Percentiles rank a stretch among this genome's conserved stretches.
Conservation (phyloP, 92 coral and sea anemone species). For the Palythoa heliodiscus region DNA sequence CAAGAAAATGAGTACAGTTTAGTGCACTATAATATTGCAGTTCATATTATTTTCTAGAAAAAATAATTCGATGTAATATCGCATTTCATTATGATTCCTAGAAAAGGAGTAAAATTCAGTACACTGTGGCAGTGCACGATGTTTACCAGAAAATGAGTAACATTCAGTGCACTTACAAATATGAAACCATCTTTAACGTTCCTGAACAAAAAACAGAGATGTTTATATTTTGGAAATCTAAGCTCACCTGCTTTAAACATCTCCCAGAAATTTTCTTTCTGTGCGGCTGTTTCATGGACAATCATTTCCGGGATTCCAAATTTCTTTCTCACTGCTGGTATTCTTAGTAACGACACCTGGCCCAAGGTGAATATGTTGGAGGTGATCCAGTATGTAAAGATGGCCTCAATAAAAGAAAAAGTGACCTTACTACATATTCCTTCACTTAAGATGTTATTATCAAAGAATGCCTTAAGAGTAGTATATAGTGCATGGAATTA, state of each 20-base stretch:
- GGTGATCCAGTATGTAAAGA: slow-evolving; percentile 89
- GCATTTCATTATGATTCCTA: too few species aligned
- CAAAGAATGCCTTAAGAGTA: too few species aligned
- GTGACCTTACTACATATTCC: too few species aligned
- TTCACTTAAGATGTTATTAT: too few species aligned
- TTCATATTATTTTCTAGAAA: too few species aligned
- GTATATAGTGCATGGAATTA: too few species aligned
- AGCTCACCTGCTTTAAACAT: slow-evolving; percentile 88
- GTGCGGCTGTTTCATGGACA: slow-evolving; percentile 47
- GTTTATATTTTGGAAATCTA: not conserved
- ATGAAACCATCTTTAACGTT: not conserved
- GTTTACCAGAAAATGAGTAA: too few species aligned
- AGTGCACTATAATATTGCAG: too few species aligned
- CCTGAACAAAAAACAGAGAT: not conserved
- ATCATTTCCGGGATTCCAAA: slow-evolving; percentile 96
- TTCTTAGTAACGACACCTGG: slow-evolving; percentile 68
- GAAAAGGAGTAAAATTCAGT: too few species aligned
- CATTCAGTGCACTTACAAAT: not conserved
- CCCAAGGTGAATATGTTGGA: slow-evolving; percentile 87
- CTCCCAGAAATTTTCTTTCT: slow-evolving; percentile 82
- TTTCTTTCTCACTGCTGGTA: slow-evolving; percentile 68
- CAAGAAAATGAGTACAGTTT: too few species aligned
- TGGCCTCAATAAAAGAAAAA: slow-evolving; percentile 32
- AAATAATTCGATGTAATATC: too few species aligned
- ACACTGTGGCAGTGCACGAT: too few species aligned